Evolutionary conservation across 2,888 invertebrate genomes (phyloP).

Genomic region (Platerodrilus igneus): DNA sequence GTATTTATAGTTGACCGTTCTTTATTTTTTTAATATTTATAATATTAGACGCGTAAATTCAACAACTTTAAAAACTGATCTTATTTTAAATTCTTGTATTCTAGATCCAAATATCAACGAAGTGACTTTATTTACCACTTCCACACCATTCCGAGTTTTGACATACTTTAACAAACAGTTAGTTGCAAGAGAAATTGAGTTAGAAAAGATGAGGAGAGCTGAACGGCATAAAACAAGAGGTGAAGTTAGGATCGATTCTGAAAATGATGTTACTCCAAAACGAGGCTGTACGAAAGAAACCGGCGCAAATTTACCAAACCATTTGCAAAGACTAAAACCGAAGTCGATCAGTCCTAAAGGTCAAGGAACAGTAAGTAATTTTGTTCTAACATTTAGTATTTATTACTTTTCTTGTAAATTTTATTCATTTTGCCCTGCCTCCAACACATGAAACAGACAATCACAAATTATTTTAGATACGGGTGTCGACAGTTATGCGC

Average conservation of each 20-base stretch:
- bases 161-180: conserved; percentile 73
- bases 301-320: no score
- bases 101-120: conserved; percentile 76
- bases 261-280: no score
- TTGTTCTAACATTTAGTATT: background rate
- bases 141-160: conserved; percentile 42
- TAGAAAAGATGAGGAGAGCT: conserved; percentile 67
- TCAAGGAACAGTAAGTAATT: conserved; percentile 31
- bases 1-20: no score
- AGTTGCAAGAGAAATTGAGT: conserved; percentile 75
- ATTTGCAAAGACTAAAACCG: conserved; percentile 64
- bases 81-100: conserved; percentile 34
- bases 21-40: no score
- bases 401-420: conserved; percentile 1
- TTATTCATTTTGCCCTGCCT: no score
- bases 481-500: no score
- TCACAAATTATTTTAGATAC: no score
- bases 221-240: conserved; percentile 26
- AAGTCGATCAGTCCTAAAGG: conserved; percentile 47
- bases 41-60: no score
- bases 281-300: conserved; percentile 12
- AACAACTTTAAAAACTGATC: no score
- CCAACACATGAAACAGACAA: no score
- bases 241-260: conserved; percentile 6
- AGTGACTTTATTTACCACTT: conserved; percentile 49